Evolutionary conservation across 2,888 invertebrate species (phyloP).

Genomic region (Thera britannica): DNA sequence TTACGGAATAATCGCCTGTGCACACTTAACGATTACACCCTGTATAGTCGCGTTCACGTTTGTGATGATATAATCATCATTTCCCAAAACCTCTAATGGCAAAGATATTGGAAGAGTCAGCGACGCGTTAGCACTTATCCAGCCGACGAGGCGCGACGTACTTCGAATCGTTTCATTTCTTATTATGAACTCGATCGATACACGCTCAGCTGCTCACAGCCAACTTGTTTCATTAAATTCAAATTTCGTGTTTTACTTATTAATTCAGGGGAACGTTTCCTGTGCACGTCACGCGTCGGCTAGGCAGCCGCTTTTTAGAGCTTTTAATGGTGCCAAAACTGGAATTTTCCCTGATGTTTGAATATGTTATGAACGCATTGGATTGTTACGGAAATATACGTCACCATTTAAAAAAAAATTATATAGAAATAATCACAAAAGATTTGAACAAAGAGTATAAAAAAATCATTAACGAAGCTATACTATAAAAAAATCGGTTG

Average conservation of each 20-base stretch:
- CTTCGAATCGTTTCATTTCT: constrained; percentile 47
- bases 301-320: constrained; percentile 28
- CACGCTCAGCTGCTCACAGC: constrained; percentile 75
- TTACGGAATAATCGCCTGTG: too few relatives aligned
- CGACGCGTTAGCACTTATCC: constrained; percentile 40
- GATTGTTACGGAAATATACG: too few relatives aligned
- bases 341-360: background rate
- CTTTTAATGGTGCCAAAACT: constrained; percentile 40
- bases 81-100: constrained; percentile 30
- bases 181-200: constrained; percentile 74
- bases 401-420: too few relatives aligned
- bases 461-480: too few relatives aligned
- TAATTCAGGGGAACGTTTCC: constrained; percentile 79
- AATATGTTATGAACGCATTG: background rate
- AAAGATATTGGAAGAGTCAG: constrained; percentile 34
- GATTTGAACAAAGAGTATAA: too few relatives aligned
- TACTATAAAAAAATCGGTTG: too few relatives aligned
- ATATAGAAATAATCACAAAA: too few relatives aligned
- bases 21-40: too few relatives aligned
- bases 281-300: constrained; percentile 64
- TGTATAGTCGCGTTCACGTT: background rate
- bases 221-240: constrained; percentile 86
- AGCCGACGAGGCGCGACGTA: constrained; percentile 37
- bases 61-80: constrained; percentile 8
- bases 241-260: constrained; percentile 85